Base-by-base conservation (phyloP, 2,797 vertebrate species). In the Propithecus deckenii region DNA sequence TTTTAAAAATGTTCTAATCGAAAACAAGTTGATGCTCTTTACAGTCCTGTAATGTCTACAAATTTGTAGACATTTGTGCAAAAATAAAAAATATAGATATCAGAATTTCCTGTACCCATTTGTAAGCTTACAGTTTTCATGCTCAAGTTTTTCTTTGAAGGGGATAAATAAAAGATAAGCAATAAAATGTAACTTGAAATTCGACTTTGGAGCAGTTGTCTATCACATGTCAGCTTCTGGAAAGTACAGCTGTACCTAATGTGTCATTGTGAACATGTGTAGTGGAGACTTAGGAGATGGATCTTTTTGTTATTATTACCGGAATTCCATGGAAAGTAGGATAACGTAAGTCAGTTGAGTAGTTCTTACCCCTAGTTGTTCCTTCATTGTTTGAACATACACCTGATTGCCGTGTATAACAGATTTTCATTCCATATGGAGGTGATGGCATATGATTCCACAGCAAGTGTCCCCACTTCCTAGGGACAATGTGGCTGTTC, bases 21-120 rank as follows among this genome's bases (percentile, higher is more conserved):
- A 67, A 94, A 93, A 55, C 14, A 86, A 86, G 6, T 57, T 57
- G 10, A 32, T 38, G 43, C 38, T 41, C 76, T 92, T 74, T 78
- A 43, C 12, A 86, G 38, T 88, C 38, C 14, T 38, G 22, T 35
- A 38, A 83, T 57, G 23, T 61, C 63, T 63, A 25, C 25, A 87
- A 38, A 28, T 83, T 20, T 75, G 38, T 89, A 4, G 41, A 25
- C 7, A 5, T 67, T 52, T 75, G 35, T 59, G 46, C 32, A 74
- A 46, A 63, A 59, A n/a, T 23, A 43, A 43, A 20, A 80, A 41
- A 83, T 38, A 14, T 14, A 43, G 20, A 1, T 67, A 48, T 61
- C 38, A 41, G 0, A 38, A 30, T 84, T 86, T 92, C 38, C 71
- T 84, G 15, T 50, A 46, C 43, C 23, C 6, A 28, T 20, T 59